A percentile compares a stretch with the other conserved stretches of the same genome.
phyloP scores from a whole-genome alignment of 1,140 invertebrate species.

The Caenorhabditis elegans region DNA sequence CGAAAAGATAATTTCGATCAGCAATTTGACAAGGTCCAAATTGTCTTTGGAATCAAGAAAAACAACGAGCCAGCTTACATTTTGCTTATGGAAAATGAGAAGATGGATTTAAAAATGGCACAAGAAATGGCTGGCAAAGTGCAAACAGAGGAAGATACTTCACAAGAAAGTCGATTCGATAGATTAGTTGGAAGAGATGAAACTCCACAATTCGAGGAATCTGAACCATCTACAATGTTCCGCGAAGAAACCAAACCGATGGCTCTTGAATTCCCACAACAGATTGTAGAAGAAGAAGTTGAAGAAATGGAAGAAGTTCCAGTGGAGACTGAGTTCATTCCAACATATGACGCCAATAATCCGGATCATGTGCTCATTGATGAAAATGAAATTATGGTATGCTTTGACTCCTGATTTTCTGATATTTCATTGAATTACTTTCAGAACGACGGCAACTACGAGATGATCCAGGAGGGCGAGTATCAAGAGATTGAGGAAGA shows the following conservation, averaged over 20 bases:
- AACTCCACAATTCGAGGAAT: not conserved
- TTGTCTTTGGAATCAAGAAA: not conserved
- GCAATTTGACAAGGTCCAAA: constrained; percentile 7
- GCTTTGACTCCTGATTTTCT: too few species aligned
- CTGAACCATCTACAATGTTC: not conserved
- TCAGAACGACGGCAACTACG: not conserved
- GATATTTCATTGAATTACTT: not conserved
- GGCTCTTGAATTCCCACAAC: not conserved
- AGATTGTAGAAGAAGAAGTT: not conserved
- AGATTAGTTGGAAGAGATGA: not conserved
- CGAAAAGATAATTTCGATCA: constrained; percentile 2
- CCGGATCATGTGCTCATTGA: constrained; percentile 20
- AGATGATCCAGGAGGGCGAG: constrained; percentile 5
- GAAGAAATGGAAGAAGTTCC: not conserved
- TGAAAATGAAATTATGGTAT: constrained; percentile 2
- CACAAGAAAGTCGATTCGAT: not conserved
- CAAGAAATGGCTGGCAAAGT: not conserved
- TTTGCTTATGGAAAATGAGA: not conserved
- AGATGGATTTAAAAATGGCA: not conserved
- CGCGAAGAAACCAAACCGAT: not conserved
- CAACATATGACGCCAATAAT: not conserved
- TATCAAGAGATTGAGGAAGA: not conserved
- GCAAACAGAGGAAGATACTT: not conserved
- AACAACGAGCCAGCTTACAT: not conserved
- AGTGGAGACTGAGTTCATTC: not conserved